phyloP scores from a whole-genome alignment of 2,797 vertebrate species.

The Sebastes hopkinsi region DNA sequence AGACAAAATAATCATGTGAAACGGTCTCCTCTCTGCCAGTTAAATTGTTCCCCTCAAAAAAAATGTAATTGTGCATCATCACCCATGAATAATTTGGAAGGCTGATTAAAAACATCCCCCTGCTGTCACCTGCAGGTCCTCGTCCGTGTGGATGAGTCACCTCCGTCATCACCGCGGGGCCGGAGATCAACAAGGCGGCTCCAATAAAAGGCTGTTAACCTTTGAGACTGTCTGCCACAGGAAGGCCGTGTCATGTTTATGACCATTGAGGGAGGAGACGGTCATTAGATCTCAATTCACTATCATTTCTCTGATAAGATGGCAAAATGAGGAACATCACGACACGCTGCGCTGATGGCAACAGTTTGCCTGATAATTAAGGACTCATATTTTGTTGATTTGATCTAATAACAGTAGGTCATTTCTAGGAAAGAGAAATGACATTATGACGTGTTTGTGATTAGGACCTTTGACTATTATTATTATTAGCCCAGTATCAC shows the following conservation, averaged over 20 bases:
- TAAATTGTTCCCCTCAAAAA: background rate
- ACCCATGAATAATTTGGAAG: constrained; percentile 25
- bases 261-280: constrained; percentile 10
- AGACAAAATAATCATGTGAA: background rate
- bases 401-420: background rate
- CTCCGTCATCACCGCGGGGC: background rate
- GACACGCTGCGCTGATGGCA: background rate
- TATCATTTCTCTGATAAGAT: constrained; percentile 22
- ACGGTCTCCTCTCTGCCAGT: background rate
- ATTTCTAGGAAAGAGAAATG: background rate
- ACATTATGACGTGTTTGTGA: background rate
- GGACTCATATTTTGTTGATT: background rate
- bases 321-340: constrained; percentile 4
- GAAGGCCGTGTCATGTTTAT: constrained; percentile 17
- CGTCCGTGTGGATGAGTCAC: constrained; percentile 8
- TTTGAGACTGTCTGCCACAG: constrained; percentile 63
- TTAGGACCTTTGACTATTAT: background rate
- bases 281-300: constrained; percentile 29
- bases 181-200: constrained; percentile 12
- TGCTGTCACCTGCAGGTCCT: constrained; percentile 22
- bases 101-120: constrained; percentile 42
- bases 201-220: constrained; percentile 61
- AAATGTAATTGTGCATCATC: constrained; percentile 3
- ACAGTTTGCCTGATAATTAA: background rate
- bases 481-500: background rate